phyloP scores from a whole-genome alignment of 2,113 vertebrate genomes.

The Alexandromys fortis region DNA sequence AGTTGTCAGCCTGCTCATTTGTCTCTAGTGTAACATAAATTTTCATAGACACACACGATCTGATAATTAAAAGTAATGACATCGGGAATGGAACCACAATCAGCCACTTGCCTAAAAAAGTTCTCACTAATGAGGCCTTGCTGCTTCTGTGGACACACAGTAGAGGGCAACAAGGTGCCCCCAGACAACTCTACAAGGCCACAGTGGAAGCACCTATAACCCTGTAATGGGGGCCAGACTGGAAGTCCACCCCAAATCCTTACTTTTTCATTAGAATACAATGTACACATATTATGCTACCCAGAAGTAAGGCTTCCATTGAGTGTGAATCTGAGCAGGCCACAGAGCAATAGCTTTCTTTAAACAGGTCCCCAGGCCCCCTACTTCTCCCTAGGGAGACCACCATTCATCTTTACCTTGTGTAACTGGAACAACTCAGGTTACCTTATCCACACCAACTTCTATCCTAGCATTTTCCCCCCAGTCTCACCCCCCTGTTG shows the following conservation, averaged over 20 bases:
- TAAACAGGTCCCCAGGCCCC: background rate
- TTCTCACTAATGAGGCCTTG: constrained; percentile 71
- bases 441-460: background rate
- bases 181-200: background rate
- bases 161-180: constrained; percentile 61
- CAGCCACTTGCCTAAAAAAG: constrained; percentile 73
- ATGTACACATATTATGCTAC: background rate
- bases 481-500: background rate
- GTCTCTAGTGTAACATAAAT: constrained; percentile 58
- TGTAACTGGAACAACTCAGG: background rate
- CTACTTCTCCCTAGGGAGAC: background rate
- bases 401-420: background rate
- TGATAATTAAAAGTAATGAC: constrained; percentile 76
- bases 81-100: constrained; percentile 50
- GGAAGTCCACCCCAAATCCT: background rate
- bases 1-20: constrained; percentile 68
- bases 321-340: background rate
- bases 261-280: background rate
- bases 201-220: background rate
- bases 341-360: background rate
- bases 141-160: constrained; percentile 63
- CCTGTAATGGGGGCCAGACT: background rate
- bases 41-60: constrained; percentile 64
- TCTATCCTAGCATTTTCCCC: background rate
- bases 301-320: background rate